Evolutionary conservation across 2,113 vertebrate species (phyloP).

Genomic region (Ophiodon elongatus): DNA sequence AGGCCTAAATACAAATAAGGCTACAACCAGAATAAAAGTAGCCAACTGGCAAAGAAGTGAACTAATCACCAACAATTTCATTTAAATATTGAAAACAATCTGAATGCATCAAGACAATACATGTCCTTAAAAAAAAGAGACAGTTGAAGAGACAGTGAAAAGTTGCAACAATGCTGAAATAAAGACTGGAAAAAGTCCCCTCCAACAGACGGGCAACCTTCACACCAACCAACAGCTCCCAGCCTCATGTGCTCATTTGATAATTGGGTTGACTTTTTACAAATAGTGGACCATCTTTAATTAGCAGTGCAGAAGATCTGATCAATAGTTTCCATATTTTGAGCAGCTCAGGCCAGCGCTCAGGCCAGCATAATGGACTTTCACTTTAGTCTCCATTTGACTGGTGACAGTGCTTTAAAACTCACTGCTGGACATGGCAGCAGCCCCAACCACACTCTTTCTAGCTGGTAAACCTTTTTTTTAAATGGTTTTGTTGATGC

Average conservation of each 20-base stretch:
- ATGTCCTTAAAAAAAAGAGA: background rate
- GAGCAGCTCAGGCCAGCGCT: slow-evolving; percentile 51
- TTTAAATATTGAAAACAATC: background rate
- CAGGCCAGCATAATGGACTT: slow-evolving; percentile 70
- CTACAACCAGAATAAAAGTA: background rate
- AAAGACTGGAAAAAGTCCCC: slow-evolving; percentile 7
- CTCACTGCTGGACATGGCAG: slow-evolving; percentile 26
- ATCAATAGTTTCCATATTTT: slow-evolving; percentile 81
- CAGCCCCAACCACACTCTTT: background rate
- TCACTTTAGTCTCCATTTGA: slow-evolving; percentile 65
- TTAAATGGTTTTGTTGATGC: background rate
- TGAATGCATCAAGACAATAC: background rate
- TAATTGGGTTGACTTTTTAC: slow-evolving; percentile 79
- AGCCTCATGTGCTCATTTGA: slow-evolving; percentile 77
- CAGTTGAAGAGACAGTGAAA: background rate
- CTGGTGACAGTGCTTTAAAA: slow-evolving; percentile 58
- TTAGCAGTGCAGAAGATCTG: slow-evolving; percentile 67
- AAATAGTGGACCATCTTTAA: slow-evolving; percentile 79
- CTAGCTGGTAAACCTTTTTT: background rate
- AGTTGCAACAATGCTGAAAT: background rate
- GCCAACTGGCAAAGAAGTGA: background rate
- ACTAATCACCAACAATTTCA: background rate
- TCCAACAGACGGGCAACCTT: slow-evolving; percentile 54
- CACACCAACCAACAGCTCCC: slow-evolving; percentile 52
- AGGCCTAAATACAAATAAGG: slow-evolving; percentile 17